Conservation (phyloP, 2,113 vertebrate genomes). For the Aepyceros melampus region DNA sequence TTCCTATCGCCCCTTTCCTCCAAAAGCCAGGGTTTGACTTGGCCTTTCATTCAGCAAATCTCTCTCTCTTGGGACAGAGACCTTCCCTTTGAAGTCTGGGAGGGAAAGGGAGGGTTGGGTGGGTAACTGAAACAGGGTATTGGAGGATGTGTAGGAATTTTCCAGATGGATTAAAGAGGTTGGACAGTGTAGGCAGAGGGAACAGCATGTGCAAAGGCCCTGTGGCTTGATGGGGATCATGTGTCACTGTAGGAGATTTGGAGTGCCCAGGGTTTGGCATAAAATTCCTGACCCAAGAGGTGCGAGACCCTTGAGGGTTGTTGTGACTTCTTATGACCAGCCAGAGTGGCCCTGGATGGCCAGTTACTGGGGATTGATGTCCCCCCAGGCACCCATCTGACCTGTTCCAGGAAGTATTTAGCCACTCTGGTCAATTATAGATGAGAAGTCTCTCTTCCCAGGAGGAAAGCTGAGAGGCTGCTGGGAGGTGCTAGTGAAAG, state of each 20-base stretch:
- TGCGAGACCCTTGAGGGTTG: neutral
- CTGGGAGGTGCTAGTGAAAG: neutral
- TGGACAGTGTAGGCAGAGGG: neutral
- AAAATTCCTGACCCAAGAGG: neutral
- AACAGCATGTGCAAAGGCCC: neutral
- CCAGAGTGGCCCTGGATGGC: neutral
- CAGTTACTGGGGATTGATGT: neutral
- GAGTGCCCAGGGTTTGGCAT: neutral
- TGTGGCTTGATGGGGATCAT: neutral
- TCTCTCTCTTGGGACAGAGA: neutral
- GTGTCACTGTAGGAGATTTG: neutral
- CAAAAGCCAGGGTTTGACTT: neutral
- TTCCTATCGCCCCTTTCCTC: neutral
- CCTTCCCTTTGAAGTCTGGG: neutral
- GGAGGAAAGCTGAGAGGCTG: neutral
- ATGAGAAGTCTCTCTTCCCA: neutral
- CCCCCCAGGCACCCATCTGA: no score
- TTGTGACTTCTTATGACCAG: neutral
- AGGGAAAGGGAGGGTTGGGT: neutral
- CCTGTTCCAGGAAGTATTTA: neutral
- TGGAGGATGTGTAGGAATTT: neutral
- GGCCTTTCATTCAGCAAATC: neutral
- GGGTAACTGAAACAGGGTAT: neutral
- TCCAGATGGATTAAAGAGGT: neutral
- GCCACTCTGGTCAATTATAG: neutral